phyloP scores from a whole-genome alignment of 2,113 vertebrate genomes.

The Scolopax mira region DNA sequence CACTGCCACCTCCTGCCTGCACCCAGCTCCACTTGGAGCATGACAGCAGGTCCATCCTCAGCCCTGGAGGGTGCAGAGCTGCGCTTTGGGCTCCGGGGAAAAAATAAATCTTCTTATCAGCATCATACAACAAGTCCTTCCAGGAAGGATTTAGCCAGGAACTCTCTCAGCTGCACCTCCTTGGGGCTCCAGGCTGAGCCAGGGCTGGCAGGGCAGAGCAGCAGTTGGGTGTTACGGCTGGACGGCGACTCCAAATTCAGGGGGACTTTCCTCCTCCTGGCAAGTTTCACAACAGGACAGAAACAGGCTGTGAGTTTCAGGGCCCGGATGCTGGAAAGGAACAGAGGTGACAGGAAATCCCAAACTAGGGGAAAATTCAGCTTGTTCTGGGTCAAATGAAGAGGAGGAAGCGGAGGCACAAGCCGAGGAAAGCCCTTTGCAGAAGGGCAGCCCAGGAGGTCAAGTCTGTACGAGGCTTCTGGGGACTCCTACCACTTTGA shows the following conservation, averaged over 20 bases:
- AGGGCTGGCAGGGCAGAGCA: not conserved
- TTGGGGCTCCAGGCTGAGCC: not conserved
- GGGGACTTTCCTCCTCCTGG: not conserved
- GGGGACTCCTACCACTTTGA: accelerated
- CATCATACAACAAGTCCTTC: not conserved
- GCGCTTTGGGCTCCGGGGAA: not conserved
- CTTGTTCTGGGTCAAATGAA: not conserved
- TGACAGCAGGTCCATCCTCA: accelerated
- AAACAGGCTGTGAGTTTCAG: not conserved
- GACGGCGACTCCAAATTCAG: not conserved
- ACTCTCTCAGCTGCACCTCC: not conserved
- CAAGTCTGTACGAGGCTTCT: not conserved
- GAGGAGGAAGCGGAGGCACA: not conserved
- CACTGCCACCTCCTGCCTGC: accelerated
- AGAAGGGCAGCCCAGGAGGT: not conserved
- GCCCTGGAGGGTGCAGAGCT: not conserved
- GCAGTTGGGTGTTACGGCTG: not conserved
- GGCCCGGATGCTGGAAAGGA: not conserved
- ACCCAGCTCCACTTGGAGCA: accelerated
- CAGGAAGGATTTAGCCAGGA: not conserved
- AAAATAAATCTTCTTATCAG: not conserved
- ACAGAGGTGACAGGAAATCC: conserved; percentile 38
- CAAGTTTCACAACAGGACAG: not conserved
- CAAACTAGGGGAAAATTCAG: not conserved
- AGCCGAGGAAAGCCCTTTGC: not conserved